These are phyloP conservation scores for Odontophorus gujanensis DNA, from an alignment of 2,113 vertebrate species.

Conservation along the genomic window DNA sequence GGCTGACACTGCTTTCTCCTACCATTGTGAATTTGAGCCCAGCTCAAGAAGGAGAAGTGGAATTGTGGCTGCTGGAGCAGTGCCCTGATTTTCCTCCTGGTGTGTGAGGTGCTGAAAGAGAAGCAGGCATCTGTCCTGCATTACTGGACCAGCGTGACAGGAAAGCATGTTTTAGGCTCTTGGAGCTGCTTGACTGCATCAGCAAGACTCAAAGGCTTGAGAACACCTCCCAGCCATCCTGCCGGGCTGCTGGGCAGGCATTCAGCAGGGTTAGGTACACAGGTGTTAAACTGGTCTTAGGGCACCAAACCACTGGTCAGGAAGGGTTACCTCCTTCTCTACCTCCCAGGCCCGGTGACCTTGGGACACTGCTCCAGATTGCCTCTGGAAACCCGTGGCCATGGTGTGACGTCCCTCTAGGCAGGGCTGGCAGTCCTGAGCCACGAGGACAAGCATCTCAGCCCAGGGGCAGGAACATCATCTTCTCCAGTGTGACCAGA, in stretches of 20 bases:
- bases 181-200: background rate
- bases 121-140: background rate
- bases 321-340: background rate
- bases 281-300: background rate
- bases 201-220: background rate
- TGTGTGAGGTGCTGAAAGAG: background rate
- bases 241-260: fast-evolving
- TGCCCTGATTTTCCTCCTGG: conserved; percentile 8
- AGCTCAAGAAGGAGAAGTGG: conserved; percentile 2
- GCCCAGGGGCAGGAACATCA: background rate
- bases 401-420: background rate
- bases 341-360: background rate
- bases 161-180: background rate
- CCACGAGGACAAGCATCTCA: background rate
- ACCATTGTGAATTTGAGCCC: background rate
- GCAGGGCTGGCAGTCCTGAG: background rate
- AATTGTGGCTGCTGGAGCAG: background rate
- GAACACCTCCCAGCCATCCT: background rate
- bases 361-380: background rate
- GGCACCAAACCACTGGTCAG: background rate
- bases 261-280: background rate
- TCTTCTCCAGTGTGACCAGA: background rate
- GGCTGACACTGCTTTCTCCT: background rate
- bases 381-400: background rate
- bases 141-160: background rate